These are phyloP conservation scores for Melopsittacus undulatus DNA, from an alignment of 2,797 vertebrate species.

Conservation along the genomic window DNA sequence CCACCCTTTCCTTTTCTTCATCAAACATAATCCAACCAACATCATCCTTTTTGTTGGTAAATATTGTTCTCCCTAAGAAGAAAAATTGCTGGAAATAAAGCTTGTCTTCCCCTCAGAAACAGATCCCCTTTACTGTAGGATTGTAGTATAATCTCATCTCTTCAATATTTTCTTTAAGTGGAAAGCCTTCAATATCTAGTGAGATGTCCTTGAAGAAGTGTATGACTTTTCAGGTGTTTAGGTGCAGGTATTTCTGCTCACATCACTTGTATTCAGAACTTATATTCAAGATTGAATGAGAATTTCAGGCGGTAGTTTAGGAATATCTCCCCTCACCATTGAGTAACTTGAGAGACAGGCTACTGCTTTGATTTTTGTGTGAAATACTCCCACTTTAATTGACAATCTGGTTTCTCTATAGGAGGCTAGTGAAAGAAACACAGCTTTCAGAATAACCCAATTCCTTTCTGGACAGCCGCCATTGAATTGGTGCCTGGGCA, in stretches of 20 bases:
- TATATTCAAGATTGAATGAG: background rate
- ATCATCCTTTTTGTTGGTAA: conserved; percentile 23
- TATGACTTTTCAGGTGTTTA: background rate
- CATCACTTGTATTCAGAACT: background rate
- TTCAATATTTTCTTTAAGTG: background rate
- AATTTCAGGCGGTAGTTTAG: background rate
- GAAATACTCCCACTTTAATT: background rate
- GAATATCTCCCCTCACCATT: background rate
- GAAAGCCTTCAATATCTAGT: background rate
- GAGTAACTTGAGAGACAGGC: background rate
- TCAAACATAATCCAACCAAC: conserved; percentile 34
- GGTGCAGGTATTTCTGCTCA: background rate
- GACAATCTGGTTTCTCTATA: background rate
- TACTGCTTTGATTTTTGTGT: background rate
- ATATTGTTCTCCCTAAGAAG: background rate
- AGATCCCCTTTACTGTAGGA: background rate
- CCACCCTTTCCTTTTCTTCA: conserved; percentile 30
- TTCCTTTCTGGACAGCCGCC: background rate
- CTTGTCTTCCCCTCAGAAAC: background rate
- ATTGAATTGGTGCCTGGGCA: background rate
- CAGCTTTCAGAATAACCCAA: background rate
- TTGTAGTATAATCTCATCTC: background rate
- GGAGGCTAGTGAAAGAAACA: background rate
- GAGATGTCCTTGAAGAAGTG: background rate
- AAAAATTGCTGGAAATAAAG: background rate